These are phyloP conservation scores for Dryobates pubescens DNA, from an alignment of 2,797 vertebrate genomes.

Conservation along the genomic window DNA sequence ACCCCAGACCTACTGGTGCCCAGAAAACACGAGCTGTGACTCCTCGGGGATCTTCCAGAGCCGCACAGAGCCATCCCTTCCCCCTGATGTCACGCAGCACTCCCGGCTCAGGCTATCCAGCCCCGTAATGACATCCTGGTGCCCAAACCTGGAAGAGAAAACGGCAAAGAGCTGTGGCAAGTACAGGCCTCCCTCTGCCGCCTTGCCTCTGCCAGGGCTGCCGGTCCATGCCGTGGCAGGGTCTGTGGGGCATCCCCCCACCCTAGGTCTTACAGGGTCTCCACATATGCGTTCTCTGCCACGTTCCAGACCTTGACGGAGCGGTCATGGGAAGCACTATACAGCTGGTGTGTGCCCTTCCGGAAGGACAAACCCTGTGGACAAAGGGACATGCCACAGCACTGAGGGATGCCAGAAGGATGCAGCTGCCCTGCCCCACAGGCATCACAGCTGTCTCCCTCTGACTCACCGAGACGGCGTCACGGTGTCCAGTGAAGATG, in stretches of 20 bases:
- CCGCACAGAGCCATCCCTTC: conserved; percentile 89
- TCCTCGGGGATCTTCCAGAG: conserved; percentile 98
- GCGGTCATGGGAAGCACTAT: conserved; percentile 93
- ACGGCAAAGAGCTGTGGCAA: not conserved
- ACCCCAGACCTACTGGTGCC: conserved; percentile 87
- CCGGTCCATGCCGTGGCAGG: rapidly evolving
- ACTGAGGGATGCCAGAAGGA: rapidly evolving
- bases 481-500: conserved; percentile 92
- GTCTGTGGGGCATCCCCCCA: not conserved
- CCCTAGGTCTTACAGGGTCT: conserved; percentile 89
- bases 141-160: conserved; percentile 85
- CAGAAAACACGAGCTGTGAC: conserved; percentile 94
- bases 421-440: rapidly evolving
- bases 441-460: rapidly evolving
- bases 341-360: conserved; percentile 91
- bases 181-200: rapidly evolving
- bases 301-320: conserved; percentile 97
- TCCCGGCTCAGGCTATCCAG: conserved; percentile 93
- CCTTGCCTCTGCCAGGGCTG: rapidly evolving
- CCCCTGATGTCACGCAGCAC: conserved; percentile 92
- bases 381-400: rapidly evolving
- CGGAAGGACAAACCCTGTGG: conserved; percentile 92
- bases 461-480: conserved; percentile 87
- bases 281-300: conserved; percentile 92
- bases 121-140: conserved; percentile 91